A percentile compares a stretch with the other conserved stretches of the same genome.
phyloP scores from a whole-genome alignment of 53 echinoderm and acorn worm genomes.

The Stichopus horrens region DNA sequence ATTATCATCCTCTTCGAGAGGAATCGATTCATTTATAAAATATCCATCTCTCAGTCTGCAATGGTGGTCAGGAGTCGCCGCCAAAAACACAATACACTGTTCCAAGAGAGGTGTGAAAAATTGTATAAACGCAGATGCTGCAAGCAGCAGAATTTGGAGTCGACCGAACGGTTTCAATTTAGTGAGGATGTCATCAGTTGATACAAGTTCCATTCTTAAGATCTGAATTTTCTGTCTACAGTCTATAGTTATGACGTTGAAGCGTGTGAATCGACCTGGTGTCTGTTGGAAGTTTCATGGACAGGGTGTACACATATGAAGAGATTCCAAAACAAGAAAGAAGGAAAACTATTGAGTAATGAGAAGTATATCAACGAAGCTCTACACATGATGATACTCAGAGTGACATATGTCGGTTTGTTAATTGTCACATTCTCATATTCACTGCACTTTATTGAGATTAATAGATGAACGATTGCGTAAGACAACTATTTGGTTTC shows the following conservation, averaged over 20 bases:
- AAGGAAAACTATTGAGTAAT: background rate
- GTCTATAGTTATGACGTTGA: background rate
- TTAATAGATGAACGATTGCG: too few relatives aligned
- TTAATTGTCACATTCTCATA: too few relatives aligned
- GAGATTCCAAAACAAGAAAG: background rate
- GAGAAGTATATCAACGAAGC: background rate
- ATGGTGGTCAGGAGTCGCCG: slow-evolving; percentile 70
- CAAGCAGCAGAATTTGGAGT: background rate
- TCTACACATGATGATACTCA: too few relatives aligned
- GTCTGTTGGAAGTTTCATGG: too few relatives aligned
- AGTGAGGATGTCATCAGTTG: slow-evolving; percentile 11
- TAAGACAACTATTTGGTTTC: too few relatives aligned
- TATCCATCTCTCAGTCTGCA: slow-evolving; percentile 46
- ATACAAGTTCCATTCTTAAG: background rate
- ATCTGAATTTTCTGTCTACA: background rate
- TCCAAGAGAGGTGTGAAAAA: background rate
- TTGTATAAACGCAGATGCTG: background rate
- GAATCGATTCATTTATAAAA: slow-evolving; percentile 7
- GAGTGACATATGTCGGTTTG: too few relatives aligned
- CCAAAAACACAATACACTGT: slow-evolving; percentile 64
- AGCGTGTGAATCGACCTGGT: too few relatives aligned
- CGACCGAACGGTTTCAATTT: slow-evolving; percentile 18
- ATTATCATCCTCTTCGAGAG: slow-evolving; percentile 20
- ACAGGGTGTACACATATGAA: too few relatives aligned
- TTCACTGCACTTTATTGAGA: too few relatives aligned